Evolutionary conservation across 2,113 vertebrate genomes (phyloP).

Genomic region (Hiodon alosoides): DNA sequence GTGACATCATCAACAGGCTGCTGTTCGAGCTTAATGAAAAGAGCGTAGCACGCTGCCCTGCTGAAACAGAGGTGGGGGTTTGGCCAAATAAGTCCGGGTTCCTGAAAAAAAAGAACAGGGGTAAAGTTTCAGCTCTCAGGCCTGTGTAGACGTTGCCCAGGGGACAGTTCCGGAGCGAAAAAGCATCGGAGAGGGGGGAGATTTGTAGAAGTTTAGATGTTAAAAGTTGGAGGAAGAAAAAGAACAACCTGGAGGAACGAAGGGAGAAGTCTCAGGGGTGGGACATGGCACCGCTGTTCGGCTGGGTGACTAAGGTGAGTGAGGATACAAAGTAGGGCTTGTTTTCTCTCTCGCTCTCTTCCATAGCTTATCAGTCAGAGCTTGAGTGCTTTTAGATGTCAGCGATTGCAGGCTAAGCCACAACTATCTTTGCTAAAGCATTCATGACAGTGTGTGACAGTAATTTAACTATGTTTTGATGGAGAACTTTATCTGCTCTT

Average conservation of each 20-base stretch:
- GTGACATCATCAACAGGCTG: slow-evolving; percentile 24
- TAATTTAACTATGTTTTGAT: too few relatives aligned
- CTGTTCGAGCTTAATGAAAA: slow-evolving; percentile 16
- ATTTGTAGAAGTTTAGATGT: slow-evolving; percentile 1
- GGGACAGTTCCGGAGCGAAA: neutral
- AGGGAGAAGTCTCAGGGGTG: slow-evolving; percentile 22
- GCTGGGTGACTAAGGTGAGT: slow-evolving; percentile 80
- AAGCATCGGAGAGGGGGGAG: neutral
- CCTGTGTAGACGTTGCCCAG: neutral
- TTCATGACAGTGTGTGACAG: too few relatives aligned
- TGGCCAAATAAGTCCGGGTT: slow-evolving; percentile 1
- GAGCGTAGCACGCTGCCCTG: slow-evolving; percentile 22
- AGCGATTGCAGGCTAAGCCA: too few relatives aligned
- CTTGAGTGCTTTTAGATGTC: too few relatives aligned
- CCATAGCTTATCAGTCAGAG: too few relatives aligned
- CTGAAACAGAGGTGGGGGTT: slow-evolving; percentile 20
- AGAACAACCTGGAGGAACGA: slow-evolving; percentile 9
- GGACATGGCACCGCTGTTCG: slow-evolving; percentile 74
- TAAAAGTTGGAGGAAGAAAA: neutral
- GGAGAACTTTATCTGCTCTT: too few relatives aligned
- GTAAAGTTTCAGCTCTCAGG: slow-evolving; percentile 5
- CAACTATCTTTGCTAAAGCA: too few relatives aligned
- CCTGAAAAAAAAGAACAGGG: slow-evolving; percentile 15
- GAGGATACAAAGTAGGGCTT: too few relatives aligned
- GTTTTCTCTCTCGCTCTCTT: neutral